phyloP scores from a whole-genome alignment of 1,140 invertebrate species.

The Drosophila kikkawai region DNA sequence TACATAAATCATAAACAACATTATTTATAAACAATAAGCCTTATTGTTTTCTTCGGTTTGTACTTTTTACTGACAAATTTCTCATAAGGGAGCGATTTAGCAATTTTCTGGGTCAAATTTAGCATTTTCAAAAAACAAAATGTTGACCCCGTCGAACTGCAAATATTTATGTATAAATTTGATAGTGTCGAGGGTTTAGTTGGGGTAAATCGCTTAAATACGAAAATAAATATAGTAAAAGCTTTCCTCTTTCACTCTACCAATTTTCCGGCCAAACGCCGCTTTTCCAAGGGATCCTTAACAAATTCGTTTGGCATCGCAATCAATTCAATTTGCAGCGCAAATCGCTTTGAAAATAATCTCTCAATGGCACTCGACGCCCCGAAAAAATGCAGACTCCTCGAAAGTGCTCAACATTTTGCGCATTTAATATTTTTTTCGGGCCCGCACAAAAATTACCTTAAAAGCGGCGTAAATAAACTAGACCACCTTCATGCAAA shows the following conservation, averaged over 20 bases:
- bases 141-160: constrained; percentile 2
- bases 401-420: constrained; percentile 26
- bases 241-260: constrained; percentile 1
- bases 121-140: constrained; percentile 13
- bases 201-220: constrained; percentile 10
- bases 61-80: constrained; percentile 17
- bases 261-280: not conserved
- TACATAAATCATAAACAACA: not conserved
- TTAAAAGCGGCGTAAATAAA: constrained; percentile 12
- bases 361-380: constrained; percentile 33
- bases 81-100: constrained; percentile 29
- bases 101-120: constrained; percentile 50
- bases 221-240: constrained; percentile 4
- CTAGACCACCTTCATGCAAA: not conserved
- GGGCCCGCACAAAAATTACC: constrained; percentile 14
- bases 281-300: constrained; percentile 20
- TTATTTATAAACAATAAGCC: constrained; percentile 3
- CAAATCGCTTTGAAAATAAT: constrained; percentile 36
- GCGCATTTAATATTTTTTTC: constrained; percentile 23
- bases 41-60: not conserved
- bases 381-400: constrained; percentile 31
- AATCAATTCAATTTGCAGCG: constrained; percentile 18
- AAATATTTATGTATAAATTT: constrained; percentile 10
- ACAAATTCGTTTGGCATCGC: constrained; percentile 23
- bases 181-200: constrained; percentile 1